Evolutionary conservation across 2,113 vertebrate genomes (phyloP), one percentile per base, ranked within the genome.

Genomic region (Ovibos moschatus): DNA sequence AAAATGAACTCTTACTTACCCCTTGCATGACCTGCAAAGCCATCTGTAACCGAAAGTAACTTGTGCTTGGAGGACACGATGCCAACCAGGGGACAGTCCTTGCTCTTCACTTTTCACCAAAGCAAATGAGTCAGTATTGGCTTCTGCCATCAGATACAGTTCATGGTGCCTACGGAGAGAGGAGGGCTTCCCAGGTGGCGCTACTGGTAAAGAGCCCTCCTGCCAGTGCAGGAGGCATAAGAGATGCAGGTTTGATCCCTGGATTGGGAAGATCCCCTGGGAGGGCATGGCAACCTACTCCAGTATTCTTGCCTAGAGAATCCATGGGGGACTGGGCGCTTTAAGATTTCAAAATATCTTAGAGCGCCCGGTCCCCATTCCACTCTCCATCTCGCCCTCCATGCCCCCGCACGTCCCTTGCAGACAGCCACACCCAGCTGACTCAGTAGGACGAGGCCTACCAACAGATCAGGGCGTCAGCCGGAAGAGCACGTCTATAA

Each of bases 401-500:
- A 58, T 14, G 33, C 79, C 86, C 58, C 79, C 19, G 17, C 40
- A 36, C 9, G 7, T 62, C 50, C 58, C 4, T 40, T 30, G 30
- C 57, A 74, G 87, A 57, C 94, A 98, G 97, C 88, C 91, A 95
- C 6, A 1, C 28, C 90, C 1, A 3, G 92, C 62, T 89, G 94
- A 97, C 86, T 97, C 91, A 97, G 84, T 1, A 0, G 93, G 86
- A 86, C 7, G 1, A 2, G 60, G 71, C 95, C 82, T 81, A 57
- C 92, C 90, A 84, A 25, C 51, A 2, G 7, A 45, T 92, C 55
- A 36, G 92, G 94, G 91, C 85, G 87, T 45, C 17, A 28, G 91
- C 93, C 74, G 30, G 97, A 58, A 92, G 97, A 96, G 87, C 86
- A 64, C 8, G 2, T 97, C 86, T 95, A 62, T 64, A 90, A 76